These are phyloP conservation scores for Parambassis ranga DNA, from an alignment of 2,797 vertebrate species.

Conservation along the genomic window DNA sequence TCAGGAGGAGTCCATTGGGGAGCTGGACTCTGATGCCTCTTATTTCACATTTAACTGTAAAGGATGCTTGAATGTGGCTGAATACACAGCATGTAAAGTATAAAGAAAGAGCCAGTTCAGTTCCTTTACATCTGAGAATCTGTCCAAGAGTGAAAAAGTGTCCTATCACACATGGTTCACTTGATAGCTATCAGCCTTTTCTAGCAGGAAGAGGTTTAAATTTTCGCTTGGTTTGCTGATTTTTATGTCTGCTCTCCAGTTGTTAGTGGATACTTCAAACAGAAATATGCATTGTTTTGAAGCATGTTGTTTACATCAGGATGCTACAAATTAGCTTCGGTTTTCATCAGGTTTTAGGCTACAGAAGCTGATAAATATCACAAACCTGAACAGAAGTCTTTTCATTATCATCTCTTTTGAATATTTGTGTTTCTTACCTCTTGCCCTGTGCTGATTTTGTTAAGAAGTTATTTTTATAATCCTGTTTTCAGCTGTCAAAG, in stretches of 20 bases:
- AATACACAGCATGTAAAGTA: neutral
- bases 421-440: neutral
- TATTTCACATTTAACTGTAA: too few relatives aligned
- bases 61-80: neutral
- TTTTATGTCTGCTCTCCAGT: slow-evolving; percentile 1
- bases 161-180: too few relatives aligned
- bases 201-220: neutral
- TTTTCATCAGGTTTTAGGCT: neutral
- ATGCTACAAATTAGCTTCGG: too few relatives aligned
- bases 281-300: neutral
- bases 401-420: neutral
- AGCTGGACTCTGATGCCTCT: too few relatives aligned
- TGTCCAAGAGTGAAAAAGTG: neutral
- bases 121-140: neutral
- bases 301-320: neutral
- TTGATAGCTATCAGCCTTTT: neutral
- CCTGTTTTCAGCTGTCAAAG: slow-evolving; percentile 17
- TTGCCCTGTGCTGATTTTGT: neutral
- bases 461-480: slow-evolving; percentile 44
- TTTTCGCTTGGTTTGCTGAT: neutral
- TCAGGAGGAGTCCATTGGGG: too few relatives aligned
- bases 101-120: neutral
- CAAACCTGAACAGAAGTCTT: neutral
- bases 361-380: neutral
- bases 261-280: neutral